These are phyloP conservation scores for Drosophila affinis DNA, from an alignment of 2,888 invertebrate species.

Conservation along the genomic window DNA sequence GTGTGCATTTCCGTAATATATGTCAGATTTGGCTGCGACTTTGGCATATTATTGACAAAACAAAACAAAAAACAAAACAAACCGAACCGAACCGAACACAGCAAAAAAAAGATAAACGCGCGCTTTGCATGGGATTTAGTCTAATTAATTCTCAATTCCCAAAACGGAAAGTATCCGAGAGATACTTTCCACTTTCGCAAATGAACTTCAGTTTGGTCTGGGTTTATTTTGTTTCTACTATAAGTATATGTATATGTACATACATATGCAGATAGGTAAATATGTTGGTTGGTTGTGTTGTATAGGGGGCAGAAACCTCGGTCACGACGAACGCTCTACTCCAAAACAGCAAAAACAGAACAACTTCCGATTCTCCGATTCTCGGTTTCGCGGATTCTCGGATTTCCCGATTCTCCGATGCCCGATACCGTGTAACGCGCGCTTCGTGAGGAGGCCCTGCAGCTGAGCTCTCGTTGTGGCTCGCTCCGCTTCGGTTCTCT, in stretches of 20 bases:
- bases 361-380: slow-evolving; percentile 26
- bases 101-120: slow-evolving; percentile 52
- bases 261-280: slow-evolving; percentile 29
- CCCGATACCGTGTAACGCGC: slow-evolving; percentile 39
- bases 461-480: slow-evolving; percentile 4
- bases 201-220: slow-evolving; percentile 26
- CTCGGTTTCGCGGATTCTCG: too few relatives aligned
- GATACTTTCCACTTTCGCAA: slow-evolving; percentile 76
- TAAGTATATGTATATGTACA: slow-evolving; percentile 31
- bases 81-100: too few relatives aligned
- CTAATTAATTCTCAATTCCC: slow-evolving; percentile 32
- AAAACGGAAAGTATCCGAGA: slow-evolving; percentile 56
- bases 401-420: slow-evolving; percentile 29
- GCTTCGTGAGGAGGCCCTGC: slow-evolving; percentile 21
- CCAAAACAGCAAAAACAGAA: slow-evolving; percentile 64
- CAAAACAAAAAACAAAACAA: too few relatives aligned
- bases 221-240: slow-evolving; percentile 9
- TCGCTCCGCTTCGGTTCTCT: slow-evolving; percentile 24
- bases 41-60: slow-evolving; percentile 70
- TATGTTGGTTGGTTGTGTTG: slow-evolving; percentile 15
- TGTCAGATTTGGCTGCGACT: slow-evolving; percentile 47
- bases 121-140: slow-evolving; percentile 55
- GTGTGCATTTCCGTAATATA: slow-evolving; percentile 70
- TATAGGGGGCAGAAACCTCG: slow-evolving; percentile 66
- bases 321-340: slow-evolving; percentile 57